Evolutionary conservation across 2,888 invertebrate genomes (phyloP), one percentile per base, ranked within the genome.

Genomic region (Petrophora chlorosata): DNA sequence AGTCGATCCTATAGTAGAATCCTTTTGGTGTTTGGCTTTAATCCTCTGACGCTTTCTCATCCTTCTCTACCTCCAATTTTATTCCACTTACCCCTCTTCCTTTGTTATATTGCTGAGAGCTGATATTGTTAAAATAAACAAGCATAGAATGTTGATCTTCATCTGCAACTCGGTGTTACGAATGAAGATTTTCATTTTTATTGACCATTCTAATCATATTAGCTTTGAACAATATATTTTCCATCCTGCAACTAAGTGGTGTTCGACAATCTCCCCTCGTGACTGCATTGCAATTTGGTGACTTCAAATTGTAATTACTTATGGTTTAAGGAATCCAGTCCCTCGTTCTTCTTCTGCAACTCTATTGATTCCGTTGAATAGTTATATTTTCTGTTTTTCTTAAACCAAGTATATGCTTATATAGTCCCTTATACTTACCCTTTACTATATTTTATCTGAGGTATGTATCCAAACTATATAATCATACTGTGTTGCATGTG

Each of bases 251-350:
- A 59, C 73, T 65, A 68, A 85, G 90, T 88, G 89, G 89, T 89
- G 86, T 85, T 66, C 64, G 63, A 70, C 70, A 84, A 90, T 91
- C 91, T 91, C 91, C 89, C 88, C 91, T 91, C 90, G 91, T 91
- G 88, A 91, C 91, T 91, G 91, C 88, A 91, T 90, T 90, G 82
- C 83, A 85, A 85, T 82, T 88, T 90, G 90, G 90, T 89, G 82
- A 89, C 89, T 90, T 89, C 87, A 87, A 84, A 89, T 85, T 87
- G 89, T 89, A 89, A 89, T 82, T 76, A 84, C 89, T 86, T 89
- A 86, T 89, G 89, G 88, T 89, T 87, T 84, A 84, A 87, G 89
- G 88, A 86, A 86, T 85, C 88, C 87, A 89, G 86, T 85, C 72
- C 84, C 81, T 85, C 83, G 83, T 83, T 82, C 73, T 85, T 86